These are phyloP conservation scores for Drosophila ustulata DNA, from an alignment of 2,888 invertebrate genomes.

Conservation along the genomic window DNA sequence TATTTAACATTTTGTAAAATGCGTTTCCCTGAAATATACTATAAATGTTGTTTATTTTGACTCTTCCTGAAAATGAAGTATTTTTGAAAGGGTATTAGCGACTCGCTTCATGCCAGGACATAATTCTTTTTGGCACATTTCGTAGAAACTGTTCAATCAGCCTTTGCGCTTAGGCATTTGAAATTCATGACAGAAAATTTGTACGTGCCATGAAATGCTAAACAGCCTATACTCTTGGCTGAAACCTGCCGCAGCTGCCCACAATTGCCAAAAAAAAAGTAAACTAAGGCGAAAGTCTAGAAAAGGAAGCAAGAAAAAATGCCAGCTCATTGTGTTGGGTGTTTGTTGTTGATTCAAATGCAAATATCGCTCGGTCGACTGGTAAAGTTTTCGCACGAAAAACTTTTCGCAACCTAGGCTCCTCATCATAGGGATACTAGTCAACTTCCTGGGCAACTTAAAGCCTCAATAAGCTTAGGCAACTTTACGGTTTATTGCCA, in stretches of 20 bases:
- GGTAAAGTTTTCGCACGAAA: constrained; percentile 73
- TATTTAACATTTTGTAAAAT: too few species aligned
- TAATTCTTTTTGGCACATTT: constrained; percentile 33
- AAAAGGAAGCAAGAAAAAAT: constrained; percentile 33
- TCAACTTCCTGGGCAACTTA: constrained; percentile 61
- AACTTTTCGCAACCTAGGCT: constrained; percentile 70
- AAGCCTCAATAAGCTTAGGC: constrained; percentile 70
- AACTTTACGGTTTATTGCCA: constrained; percentile 78
- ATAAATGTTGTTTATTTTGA: too few species aligned
- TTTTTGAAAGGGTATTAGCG: constrained; percentile 22
- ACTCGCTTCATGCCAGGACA: constrained; percentile 3
- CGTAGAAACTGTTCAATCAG: constrained; percentile 71
- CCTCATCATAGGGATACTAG: constrained; percentile 21
- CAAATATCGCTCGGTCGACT: constrained; percentile 58
- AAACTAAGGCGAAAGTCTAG: constrained; percentile 5
- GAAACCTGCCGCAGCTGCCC: constrained; percentile 47
- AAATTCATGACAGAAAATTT: constrained; percentile 75
- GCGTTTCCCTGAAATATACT: too few species aligned
- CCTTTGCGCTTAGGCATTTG: constrained; percentile 62
- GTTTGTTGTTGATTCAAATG: constrained; percentile 68
- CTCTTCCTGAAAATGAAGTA: background rate
- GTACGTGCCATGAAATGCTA: constrained; percentile 76
- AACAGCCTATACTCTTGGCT: constrained; percentile 52
- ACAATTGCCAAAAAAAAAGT: constrained; percentile 35
- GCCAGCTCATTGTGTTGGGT: constrained; percentile 60